phyloP scores from a whole-genome alignment of 2,113 vertebrate species.

The Phaethornis superciliosus region DNA sequence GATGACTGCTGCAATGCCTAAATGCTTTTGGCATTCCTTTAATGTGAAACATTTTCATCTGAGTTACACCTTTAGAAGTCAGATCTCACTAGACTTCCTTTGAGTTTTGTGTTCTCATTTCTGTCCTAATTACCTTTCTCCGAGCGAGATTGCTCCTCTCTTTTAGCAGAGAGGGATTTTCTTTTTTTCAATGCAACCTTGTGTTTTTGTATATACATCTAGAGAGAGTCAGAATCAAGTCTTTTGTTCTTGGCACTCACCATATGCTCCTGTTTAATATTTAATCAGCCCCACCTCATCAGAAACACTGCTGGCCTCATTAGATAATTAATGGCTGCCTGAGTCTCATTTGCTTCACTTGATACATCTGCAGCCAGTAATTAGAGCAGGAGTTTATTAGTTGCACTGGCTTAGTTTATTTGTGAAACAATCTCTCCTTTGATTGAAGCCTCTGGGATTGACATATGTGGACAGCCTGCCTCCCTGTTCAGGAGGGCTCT shows the following conservation, averaged over 20 bases:
- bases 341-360: conserved; percentile 82
- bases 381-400: conserved; percentile 87
- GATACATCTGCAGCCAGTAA: conserved; percentile 87
- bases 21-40: conserved; percentile 74
- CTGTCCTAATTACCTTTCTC: conserved; percentile 78
- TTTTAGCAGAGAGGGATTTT: neutral
- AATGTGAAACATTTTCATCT: conserved; percentile 77
- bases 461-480: conserved; percentile 73
- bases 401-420: conserved; percentile 81
- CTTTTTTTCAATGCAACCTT: neutral
- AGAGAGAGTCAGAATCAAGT: conserved; percentile 20
- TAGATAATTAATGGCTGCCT: conserved; percentile 88
- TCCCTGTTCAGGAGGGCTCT: conserved; percentile 71
- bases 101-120: conserved; percentile 62
- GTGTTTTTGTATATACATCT: neutral
- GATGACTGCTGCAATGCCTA: conserved; percentile 21
- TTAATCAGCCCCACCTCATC: conserved; percentile 88
- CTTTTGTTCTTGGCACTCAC: conserved; percentile 81
- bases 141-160: conserved; percentile 55
- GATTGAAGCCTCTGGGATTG: conserved; percentile 80
- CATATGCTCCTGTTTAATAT: conserved; percentile 90
- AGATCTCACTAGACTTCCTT: conserved; percentile 30
- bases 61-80: conserved; percentile 71
- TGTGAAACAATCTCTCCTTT: conserved; percentile 76
- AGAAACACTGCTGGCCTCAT: conserved; percentile 83